Base-by-base conservation (phyloP, 2,888 invertebrate species). In the Bedellia somnulentella region DNA sequence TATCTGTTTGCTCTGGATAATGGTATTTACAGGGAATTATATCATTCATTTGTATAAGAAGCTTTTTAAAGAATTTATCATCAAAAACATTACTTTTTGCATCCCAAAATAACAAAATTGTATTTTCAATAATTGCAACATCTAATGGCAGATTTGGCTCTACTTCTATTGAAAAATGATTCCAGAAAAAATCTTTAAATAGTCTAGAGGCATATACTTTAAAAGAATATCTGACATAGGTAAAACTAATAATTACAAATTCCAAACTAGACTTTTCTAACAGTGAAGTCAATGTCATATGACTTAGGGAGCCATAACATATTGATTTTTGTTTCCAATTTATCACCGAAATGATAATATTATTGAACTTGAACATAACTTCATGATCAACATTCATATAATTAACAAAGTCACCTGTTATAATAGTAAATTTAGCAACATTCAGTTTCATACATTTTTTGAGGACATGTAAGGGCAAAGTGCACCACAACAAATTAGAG, bases 101-200 rank as follows among this genome's bases (percentile, higher is more conserved):
- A 27, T 57, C 47, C 58, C 66, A 71, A 24, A 59, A 32, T 49
- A 62, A 46, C 23, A 63, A 39, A 27, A 37, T 45, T 24, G 49
- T 36, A 48, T 59, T 59, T 4, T 49, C 53, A 32, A 33, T 30
- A 25, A 52, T 2, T 11, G n/a, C 11, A 21, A 2, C n/a, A 14
- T 9, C 21, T 28, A 22, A 38, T 35, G 24, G 31, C 37, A 23
- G 35, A 34, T n/a, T 40, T 33, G 36, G 43, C 43, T 28, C 46
- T 41, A 30, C 32, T 30, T 41, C 35, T 6, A 53, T 32, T 37
- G 43, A 34, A 43, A 59, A 57, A 23, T 45, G 43, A 1, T 57
- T 45, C 30, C 30, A 36, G 33, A 64, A 56, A 43, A 56, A 62
- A 3, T 43, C 36, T 37, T 39, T 34, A 40, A 70, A 55, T 21